Base-by-base conservation (phyloP, 2,888 invertebrate genomes). In the Drosophila trichaetosa region DNA sequence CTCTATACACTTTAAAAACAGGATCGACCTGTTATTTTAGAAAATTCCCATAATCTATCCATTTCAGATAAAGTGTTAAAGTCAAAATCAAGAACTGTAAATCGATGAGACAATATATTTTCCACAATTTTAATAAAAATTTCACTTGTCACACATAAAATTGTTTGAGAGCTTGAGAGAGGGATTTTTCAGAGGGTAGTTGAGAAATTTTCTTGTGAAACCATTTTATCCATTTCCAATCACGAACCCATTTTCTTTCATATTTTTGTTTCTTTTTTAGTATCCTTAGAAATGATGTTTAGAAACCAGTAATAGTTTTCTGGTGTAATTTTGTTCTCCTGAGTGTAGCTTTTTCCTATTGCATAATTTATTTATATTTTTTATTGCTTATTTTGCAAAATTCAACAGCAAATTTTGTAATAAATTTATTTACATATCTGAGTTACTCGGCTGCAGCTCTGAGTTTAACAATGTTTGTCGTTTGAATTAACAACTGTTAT, bases 401-500 rank as follows among this genome's bases (percentile, higher is more conserved):
- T 56, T 56, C 3, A 36, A 18, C 8, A 59, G 53, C 7, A 24
- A 52, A 57, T 48, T 62, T 74, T 61, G 36, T 34, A 24, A 13
- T 18, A 18, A 27, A 29, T 33, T 27, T 42, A 24, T 46, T 46
- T 16, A 16, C 24, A 46, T 24, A 46, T 46, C 46, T 24, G 24
- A 46, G 46, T 24, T 46, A 46, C 4, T 4, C 1, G 16, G 24
- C 24, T 46, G 46, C 24, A 24, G 11, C 24, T 42, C 48, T 40
- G 53, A n/a, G 31, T 24, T 57, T 48, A 75, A 48, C 57, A 52
- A 69, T 71, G 58, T 58, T 67, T 71, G 58, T 58, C 64, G 59
- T 77, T 70, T 51, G 76, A 76, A 67, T 76, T 56, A 76, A 63
- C 72, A 77, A 80, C 49, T 64, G 63, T 42, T 71, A 71, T 78